phyloP scores from a whole-genome alignment of 2,888 invertebrate genomes.

The Amblyjoppa proteus region DNA sequence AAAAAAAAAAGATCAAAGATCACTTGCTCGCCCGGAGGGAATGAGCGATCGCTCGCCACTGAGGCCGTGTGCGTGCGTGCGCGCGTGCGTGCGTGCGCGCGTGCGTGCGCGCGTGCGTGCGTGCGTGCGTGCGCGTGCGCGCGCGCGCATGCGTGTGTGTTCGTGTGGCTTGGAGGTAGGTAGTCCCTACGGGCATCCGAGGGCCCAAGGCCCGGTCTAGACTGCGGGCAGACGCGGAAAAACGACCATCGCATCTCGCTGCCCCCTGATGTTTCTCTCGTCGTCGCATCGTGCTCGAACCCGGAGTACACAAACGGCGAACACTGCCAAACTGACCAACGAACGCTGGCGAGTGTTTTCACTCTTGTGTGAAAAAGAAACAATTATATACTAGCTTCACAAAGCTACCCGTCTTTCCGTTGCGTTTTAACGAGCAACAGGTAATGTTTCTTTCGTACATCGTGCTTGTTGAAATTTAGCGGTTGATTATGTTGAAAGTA shows the following conservation, averaged over 20 bases:
- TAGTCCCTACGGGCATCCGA: constrained; percentile 70
- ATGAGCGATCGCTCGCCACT: constrained; percentile 56
- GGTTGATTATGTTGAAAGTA: background rate
- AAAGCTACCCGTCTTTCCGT: background rate
- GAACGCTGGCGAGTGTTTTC: constrained; percentile 21
- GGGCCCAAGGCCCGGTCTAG: constrained; percentile 77
- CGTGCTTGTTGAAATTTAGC: constrained; percentile 39
- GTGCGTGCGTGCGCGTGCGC: background rate
- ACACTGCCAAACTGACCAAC: constrained; percentile 50
- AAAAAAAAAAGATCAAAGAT: constrained; percentile 10
- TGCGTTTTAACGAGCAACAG: constrained; percentile 48
- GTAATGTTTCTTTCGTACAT: constrained; percentile 56
- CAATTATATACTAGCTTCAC: no score
- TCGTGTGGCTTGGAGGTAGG: constrained; percentile 66
- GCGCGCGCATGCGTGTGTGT: background rate
- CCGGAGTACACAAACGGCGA: constrained; percentile 41
- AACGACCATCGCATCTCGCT: constrained; percentile 75
- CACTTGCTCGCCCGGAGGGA: constrained; percentile 25
- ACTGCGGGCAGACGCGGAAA: constrained; percentile 82
- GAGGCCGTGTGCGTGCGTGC: background rate
- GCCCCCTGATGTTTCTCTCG: constrained; percentile 54
- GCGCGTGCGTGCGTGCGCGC: background rate
- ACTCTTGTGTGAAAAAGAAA: background rate
- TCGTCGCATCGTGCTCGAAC: constrained; percentile 41
- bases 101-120: background rate